A percentile compares a stretch with the other conserved stretches of the same genome.
Evolutionary conservation across 2,888 invertebrate genomes (phyloP).

Genomic region (Biston stratarius): DNA sequence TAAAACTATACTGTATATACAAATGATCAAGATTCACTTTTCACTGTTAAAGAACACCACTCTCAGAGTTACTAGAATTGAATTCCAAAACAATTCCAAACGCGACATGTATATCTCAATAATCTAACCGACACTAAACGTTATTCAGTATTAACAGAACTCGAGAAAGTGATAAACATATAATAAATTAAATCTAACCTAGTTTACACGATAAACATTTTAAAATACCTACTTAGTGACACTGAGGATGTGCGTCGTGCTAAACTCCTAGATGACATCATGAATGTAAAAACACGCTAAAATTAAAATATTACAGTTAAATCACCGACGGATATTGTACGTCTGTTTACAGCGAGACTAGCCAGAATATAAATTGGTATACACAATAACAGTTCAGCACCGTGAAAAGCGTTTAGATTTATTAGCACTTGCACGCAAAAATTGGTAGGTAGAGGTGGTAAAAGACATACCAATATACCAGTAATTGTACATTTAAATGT

Average conservation of each 20-base stretch:
- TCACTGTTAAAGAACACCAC: too few species aligned
- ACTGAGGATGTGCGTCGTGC: conserved; percentile 20
- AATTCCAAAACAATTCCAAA: not conserved
- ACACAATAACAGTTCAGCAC: conserved; percentile 27
- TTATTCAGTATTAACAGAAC: conserved; percentile 9
- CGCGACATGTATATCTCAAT: not conserved
- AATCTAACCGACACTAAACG: conserved; percentile 19
- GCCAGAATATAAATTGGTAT: conserved; percentile 33
- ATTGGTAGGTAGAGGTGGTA: not conserved
- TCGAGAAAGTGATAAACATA: conserved; percentile 26
- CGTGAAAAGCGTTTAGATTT: conserved; percentile 10
- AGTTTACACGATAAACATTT: conserved; percentile 43
- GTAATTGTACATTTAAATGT: too few species aligned
- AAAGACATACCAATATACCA: not conserved
- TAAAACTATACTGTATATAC: too few species aligned
- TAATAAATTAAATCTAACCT: conserved; percentile 52
- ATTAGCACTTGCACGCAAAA: conserved; percentile 20
- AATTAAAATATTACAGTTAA: conserved; percentile 55
- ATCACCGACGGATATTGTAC: conserved; percentile 37
- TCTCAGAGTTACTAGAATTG: not conserved
- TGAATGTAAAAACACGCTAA: conserved; percentile 48
- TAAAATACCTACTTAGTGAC: conserved; percentile 42
- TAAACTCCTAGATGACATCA: conserved; percentile 59
- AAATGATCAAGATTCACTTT: too few species aligned
- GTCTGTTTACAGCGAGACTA: conserved; percentile 41